A percentile compares a stretch with the other conserved stretches of the same genome.
These are phyloP conservation scores for Clostera curtula DNA, from an alignment of 2,888 invertebrate genomes.

Conservation along the genomic window DNA sequence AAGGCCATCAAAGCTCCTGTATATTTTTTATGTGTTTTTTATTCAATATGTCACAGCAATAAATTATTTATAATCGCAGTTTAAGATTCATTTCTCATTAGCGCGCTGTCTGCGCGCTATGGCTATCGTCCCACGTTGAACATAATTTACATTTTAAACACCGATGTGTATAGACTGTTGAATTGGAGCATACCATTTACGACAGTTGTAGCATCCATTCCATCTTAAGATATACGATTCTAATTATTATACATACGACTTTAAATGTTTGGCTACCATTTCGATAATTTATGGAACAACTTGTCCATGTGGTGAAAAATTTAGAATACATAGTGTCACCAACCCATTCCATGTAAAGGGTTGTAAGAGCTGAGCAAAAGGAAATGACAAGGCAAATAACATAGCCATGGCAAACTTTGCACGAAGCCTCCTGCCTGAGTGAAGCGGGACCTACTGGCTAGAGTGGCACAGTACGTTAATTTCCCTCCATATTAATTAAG, in stretches of 20 bases:
- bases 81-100: slow-evolving; percentile 16
- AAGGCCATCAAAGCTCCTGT: slow-evolving; percentile 10
- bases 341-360: slow-evolving; percentile 1
- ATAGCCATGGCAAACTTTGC: too few species aligned
- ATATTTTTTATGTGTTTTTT: slow-evolving; percentile 13
- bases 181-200: slow-evolving; percentile 14
- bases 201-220: slow-evolving; percentile 5
- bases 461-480: too few species aligned
- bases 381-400: too few species aligned
- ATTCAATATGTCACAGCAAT: slow-evolving; percentile 13
- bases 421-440: too few species aligned
- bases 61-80: slow-evolving; percentile 16
- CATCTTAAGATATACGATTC: background rate
- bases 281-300: too few species aligned
- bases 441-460: too few species aligned
- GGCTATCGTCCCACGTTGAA: slow-evolving; percentile 20
- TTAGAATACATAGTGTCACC: too few species aligned
- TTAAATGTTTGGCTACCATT: too few species aligned
- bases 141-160: slow-evolving; percentile 20
- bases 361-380: too few species aligned
- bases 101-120: too few species aligned
- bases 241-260: background rate
- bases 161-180: slow-evolving; percentile 8
- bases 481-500: too few species aligned
- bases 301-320: too few species aligned